Percentiles rank a stretch among this genome's conserved stretches.
These are phyloP conservation scores for Drosophila kepulauana DNA, from an alignment of 1,140 invertebrate genomes.

Conservation along the genomic window DNA sequence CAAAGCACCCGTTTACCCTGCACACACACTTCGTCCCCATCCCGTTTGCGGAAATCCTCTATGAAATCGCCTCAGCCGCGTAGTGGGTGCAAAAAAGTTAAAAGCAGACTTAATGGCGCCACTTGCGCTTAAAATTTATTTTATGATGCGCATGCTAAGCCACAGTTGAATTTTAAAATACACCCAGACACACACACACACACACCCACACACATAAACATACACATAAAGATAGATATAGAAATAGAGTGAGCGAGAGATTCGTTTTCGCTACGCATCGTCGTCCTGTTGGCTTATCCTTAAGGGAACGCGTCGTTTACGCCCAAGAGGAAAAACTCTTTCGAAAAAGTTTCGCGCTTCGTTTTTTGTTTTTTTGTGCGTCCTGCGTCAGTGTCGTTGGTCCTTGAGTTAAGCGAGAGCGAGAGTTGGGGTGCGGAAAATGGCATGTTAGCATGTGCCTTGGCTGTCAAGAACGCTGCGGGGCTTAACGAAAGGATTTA, in stretches of 20 bases:
- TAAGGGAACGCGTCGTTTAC: slow-evolving; percentile 60
- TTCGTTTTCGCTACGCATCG: slow-evolving; percentile 53
- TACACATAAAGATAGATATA: slow-evolving; percentile 4
- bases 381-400: neutral
- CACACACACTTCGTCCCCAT: neutral
- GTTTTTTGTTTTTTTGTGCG: slow-evolving; percentile 59
- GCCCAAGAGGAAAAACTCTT: slow-evolving; percentile 76
- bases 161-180: slow-evolving; percentile 84
- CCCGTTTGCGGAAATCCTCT: slow-evolving; percentile 31
- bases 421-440: slow-evolving; percentile 69
- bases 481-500: slow-evolving; percentile 84
- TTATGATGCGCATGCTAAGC: slow-evolving; percentile 83
- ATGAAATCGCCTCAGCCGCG: slow-evolving; percentile 59
- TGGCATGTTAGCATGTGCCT: slow-evolving; percentile 83
- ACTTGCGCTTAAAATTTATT: slow-evolving; percentile 83
- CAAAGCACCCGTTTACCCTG: slow-evolving; percentile 14
- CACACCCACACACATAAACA: slow-evolving; percentile 17
- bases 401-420: neutral
- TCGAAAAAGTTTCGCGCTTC: slow-evolving; percentile 77
- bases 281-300: slow-evolving; percentile 69
- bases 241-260: neutral
- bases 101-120: slow-evolving; percentile 82
- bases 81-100: slow-evolving; percentile 83
- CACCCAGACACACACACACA: slow-evolving; percentile 38
- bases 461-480: slow-evolving; percentile 83